Evolutionary conservation across 1,140 invertebrate genomes (phyloP).

Genomic region (Akabosia matsudoensis): DNA sequence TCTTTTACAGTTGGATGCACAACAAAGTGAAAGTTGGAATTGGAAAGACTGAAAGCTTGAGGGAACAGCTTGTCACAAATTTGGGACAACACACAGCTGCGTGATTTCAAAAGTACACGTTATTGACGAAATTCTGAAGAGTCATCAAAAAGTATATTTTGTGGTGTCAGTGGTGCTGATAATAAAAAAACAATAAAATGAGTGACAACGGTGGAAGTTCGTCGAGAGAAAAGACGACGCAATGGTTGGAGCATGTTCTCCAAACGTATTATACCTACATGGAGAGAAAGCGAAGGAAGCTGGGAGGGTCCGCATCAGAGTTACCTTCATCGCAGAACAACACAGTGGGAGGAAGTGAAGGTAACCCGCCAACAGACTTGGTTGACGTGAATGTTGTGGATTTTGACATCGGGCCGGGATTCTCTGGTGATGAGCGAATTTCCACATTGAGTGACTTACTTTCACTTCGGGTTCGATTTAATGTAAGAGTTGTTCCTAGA

Average conservation of each 20-base stretch:
- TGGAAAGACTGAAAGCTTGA: no score
- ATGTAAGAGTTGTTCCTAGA: no score
- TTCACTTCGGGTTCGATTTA: conserved; percentile 38
- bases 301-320: conserved; percentile 2
- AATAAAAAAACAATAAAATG: conserved; percentile 7
- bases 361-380: no score
- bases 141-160: neutral
- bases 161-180: no score
- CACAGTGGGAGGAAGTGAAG: no score
- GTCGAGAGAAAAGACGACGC: conserved; percentile 45
- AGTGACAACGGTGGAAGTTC: conserved; percentile 27
- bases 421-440: conserved; percentile 32
- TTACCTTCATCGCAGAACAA: no score
- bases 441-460: conserved; percentile 44
- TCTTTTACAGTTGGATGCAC: no score
- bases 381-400: conserved; percentile 30
- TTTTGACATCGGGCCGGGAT: conserved; percentile 39
- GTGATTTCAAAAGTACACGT: no score
- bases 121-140: neutral
- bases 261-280: conserved; percentile 44
- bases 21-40: no score
- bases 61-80: no score
- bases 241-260: conserved; percentile 44
- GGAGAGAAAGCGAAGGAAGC: conserved; percentile 26
- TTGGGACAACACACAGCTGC: no score